phyloP scores from a whole-genome alignment of 2,113 vertebrate species.

The Vulpes vulpes region DNA sequence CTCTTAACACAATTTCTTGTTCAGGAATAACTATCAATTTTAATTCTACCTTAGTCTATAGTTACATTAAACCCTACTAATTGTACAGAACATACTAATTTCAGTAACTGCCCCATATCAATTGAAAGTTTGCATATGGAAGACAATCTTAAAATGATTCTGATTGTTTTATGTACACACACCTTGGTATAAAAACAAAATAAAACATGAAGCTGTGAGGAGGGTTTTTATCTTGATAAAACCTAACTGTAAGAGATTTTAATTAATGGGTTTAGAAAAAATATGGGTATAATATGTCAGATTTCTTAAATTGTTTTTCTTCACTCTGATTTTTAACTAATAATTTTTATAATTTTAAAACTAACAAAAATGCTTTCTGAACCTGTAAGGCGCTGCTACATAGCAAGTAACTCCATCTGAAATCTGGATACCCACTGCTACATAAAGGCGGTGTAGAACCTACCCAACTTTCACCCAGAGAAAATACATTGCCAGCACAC shows the following conservation, averaged over 20 bases:
- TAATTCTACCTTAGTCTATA: background rate
- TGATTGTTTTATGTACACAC: background rate
- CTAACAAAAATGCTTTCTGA: slow-evolving; percentile 45
- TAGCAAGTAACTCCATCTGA: background rate
- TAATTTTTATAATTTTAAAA: slow-evolving; percentile 22
- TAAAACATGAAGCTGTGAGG: background rate
- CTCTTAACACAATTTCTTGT: slow-evolving; percentile 15
- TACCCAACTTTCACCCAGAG: background rate
- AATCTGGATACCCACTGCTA: background rate
- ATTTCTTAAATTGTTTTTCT: slow-evolving; percentile 27
- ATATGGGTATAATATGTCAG: background rate
- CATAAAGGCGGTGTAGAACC: background rate
- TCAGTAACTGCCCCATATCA: background rate
- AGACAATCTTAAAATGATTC: slow-evolving; percentile 47
- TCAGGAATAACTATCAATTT: slow-evolving; percentile 38
- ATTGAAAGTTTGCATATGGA: background rate
- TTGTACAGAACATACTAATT: background rate
- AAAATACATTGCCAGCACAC: background rate
- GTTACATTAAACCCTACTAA: background rate
- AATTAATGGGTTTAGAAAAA: background rate
- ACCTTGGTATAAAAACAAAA: background rate
- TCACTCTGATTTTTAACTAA: slow-evolving; percentile 11
- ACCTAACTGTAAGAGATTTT: background rate
- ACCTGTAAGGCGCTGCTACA: too few species aligned
- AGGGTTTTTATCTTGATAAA: background rate